Base-by-base conservation (phyloP, 2,113 vertebrate genomes). In the Brachypodius melanocephalos region DNA sequence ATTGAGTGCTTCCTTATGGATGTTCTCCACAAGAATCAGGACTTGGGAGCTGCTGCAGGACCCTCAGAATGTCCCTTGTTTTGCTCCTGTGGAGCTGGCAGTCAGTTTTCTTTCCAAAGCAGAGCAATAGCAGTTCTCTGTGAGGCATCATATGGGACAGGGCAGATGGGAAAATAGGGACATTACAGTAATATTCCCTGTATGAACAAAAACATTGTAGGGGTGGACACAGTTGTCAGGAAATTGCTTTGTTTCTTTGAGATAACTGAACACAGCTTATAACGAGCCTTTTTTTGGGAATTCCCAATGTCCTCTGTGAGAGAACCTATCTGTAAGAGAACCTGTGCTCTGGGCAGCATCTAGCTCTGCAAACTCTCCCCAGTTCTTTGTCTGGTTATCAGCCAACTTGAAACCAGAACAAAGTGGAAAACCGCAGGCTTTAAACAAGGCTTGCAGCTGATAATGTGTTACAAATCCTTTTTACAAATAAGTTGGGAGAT, bases 311-410 rank as follows among this genome's bases (percentile, higher is more conserved):
- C 36, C 8, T 58, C 32, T 19, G 11, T 81, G 57, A 55, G 52
- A 48, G 1, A 66, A 42, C 17, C 43, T 51, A 0, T 32, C 31
- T n/a, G n/a, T n/a, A n/a, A n/a, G n/a, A n/a, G n/a, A n/a, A 29
- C 6, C 8, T 1, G 0, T 18, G 40, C 45, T 72, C 31, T 43
- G 28, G 31, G 40, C 58, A 43, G 28, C 36, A 10, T n/a, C 46
- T 36, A 28, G 9, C 38, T 11, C 42, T 69, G 42, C 25, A 83
- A 16, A 43, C 32, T 66, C 38, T 65, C 6, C 9, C 72, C 21
- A 6, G 21, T 55, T 85, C 14, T 69, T 17, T 78, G 43, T 71
- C 40, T 18, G 26, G 0, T 48, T 12, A 28, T 71, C 2, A 1
- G 9, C 40, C 9, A 66, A 26, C 43, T 62, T 90, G 11, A 89